These are phyloP conservation scores for Rhinolophus sinicus DNA, from an alignment of 2,113 vertebrate genomes.

Conservation along the genomic window DNA sequence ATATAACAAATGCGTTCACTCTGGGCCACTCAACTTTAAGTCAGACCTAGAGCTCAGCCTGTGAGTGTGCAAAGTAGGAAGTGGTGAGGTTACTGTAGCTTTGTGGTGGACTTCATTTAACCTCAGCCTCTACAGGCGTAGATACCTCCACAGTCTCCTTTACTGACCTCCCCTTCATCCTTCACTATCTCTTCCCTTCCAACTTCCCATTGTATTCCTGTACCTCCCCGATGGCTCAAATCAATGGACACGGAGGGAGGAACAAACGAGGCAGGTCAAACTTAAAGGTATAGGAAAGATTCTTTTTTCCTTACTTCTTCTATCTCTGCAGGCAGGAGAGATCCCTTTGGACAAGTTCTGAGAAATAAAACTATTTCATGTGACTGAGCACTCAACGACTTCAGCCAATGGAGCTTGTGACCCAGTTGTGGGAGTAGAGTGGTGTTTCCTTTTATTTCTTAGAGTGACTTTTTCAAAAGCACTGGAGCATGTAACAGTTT, in stretches of 20 bases:
- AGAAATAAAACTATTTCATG: slow-evolving; percentile 52
- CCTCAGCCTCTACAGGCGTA: neutral
- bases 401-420: neutral
- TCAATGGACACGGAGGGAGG: slow-evolving; percentile 31
- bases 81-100: neutral
- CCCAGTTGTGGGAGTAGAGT: slow-evolving; percentile 42
- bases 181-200: neutral
- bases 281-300: neutral
- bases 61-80: neutral
- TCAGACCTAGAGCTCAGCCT: neutral
- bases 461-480: slow-evolving; percentile 29
- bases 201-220: neutral
- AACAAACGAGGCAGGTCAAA: slow-evolving; percentile 17
- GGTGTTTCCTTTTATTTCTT: slow-evolving; percentile 48
- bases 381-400: slow-evolving; percentile 12
- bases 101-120: neutral
- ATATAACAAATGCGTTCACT: neutral
- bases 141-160: neutral
- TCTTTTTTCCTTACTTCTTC: slow-evolving; percentile 35
- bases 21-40: neutral
- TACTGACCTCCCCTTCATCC: neutral
- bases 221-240: neutral
- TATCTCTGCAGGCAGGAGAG: slow-evolving; percentile 33
- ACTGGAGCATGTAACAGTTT: neutral
- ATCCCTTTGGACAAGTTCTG: slow-evolving; percentile 47